phyloP scores from a whole-genome alignment of 1,140 invertebrate species.

The Bombus picipes region DNA sequence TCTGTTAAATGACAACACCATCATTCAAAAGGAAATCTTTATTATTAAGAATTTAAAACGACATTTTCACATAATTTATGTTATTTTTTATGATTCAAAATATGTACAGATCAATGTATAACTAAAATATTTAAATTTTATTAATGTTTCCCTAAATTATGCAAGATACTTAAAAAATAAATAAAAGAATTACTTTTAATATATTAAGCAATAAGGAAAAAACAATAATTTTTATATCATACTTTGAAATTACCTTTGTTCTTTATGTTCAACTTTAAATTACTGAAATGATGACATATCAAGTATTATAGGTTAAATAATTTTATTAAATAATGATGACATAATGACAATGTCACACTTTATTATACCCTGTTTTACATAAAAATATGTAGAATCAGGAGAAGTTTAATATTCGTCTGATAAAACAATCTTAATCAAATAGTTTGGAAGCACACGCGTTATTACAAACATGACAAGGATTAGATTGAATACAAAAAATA shows the following conservation, averaged over 20 bases:
- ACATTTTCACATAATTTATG: background rate
- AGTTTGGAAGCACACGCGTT: background rate
- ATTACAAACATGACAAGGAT: slow-evolving; percentile 4
- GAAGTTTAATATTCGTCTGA: background rate
- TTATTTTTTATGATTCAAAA: background rate
- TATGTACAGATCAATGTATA: background rate
- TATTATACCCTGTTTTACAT: background rate
- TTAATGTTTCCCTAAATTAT: background rate
- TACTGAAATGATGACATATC: background rate
- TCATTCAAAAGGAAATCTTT: background rate
- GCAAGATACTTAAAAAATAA: background rate
- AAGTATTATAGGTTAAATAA: background rate
- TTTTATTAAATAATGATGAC: background rate
- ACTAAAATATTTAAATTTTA: background rate
- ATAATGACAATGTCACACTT: background rate
- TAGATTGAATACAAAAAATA: background rate
- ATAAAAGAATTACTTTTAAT: background rate
- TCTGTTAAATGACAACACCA: slow-evolving; percentile 61
- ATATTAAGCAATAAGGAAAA: background rate
- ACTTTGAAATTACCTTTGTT: background rate
- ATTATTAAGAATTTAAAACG: background rate
- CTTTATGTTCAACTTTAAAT: background rate
- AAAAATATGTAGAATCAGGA: background rate
- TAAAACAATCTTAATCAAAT: background rate
- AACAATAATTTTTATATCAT: background rate